phyloP scores from a whole-genome alignment of 53 echinoderm and acorn worm species.

The Paelopatides confundens region DNA sequence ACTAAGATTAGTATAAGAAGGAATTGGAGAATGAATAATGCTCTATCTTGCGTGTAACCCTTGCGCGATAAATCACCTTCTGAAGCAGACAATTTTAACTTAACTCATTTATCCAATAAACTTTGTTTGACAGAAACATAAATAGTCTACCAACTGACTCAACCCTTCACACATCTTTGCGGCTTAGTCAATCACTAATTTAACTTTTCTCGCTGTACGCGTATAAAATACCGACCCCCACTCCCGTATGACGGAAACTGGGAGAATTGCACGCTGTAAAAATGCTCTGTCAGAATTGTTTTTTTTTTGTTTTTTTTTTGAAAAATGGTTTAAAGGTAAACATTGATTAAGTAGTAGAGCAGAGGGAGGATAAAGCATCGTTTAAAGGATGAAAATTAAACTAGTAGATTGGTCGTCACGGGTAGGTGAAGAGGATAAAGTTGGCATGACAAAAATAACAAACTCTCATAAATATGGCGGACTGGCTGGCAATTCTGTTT shows the following conservation, averaged over 20 bases:
- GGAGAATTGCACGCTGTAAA: not conserved
- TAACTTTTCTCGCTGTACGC: not conserved
- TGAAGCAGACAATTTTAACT: not conserved
- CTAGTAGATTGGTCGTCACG: not conserved
- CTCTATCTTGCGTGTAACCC: not conserved
- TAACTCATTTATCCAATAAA: conserved; percentile 44
- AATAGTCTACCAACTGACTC: conserved; percentile 9
- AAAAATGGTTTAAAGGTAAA: conserved; percentile 33
- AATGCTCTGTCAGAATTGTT: not conserved
- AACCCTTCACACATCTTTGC: not conserved
- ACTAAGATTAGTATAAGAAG: not conserved
- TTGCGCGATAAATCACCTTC: not conserved
- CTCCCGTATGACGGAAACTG: not conserved
- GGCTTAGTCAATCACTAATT: not conserved
- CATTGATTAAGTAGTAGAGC: conserved; percentile 19
- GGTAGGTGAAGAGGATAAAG: not conserved
- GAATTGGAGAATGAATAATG: not conserved
- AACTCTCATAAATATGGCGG: conserved; percentile 19
- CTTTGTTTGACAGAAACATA: conserved; percentile 49
- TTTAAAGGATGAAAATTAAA: not conserved
- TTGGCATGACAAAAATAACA: conserved; percentile 25
- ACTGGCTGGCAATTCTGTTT: conserved; percentile 18
- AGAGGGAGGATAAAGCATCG: not conserved
- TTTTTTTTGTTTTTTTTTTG: not conserved
- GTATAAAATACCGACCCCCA: not conserved